These are phyloP conservation scores for Darevskia nairensis DNA, from an alignment of 2,797 vertebrate species.

Conservation along the genomic window DNA sequence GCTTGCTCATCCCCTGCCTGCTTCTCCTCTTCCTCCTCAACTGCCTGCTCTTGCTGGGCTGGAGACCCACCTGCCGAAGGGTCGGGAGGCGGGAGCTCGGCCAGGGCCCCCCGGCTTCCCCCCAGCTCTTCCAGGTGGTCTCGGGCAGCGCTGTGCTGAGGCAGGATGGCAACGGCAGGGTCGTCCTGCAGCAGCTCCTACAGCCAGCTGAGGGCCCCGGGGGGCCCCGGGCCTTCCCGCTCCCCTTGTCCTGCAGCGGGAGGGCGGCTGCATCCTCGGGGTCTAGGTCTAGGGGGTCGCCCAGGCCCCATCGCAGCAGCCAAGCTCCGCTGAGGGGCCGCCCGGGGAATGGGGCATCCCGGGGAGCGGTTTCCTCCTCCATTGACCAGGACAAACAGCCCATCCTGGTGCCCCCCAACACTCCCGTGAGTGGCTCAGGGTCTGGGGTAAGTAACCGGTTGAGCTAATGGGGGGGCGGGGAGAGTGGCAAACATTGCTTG, in stretches of 20 bases:
- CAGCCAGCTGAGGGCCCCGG: not conserved
- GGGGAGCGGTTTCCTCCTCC: not conserved
- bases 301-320: slow-evolving; percentile 50
- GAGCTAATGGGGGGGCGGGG: too few relatives aligned
- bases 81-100: slow-evolving; percentile 33
- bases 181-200: too few relatives aligned
- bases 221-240: too few relatives aligned
- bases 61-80: slow-evolving; percentile 72
- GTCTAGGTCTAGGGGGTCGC: not conserved
- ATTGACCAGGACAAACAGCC: not conserved
- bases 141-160: not conserved
- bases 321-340: not conserved
- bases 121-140: not conserved
- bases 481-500: too few relatives aligned
- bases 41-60: slow-evolving; percentile 76
- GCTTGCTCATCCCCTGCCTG: slow-evolving; percentile 83
- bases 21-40: slow-evolving; percentile 82
- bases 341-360: not conserved
- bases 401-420: slow-evolving; percentile 19
- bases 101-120: not conserved
- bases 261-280: not conserved
- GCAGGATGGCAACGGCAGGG: not conserved
- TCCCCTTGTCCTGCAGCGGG: not conserved
- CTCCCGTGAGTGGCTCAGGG: not conserved
- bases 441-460: not conserved